Evolutionary conservation across 2,888 invertebrate genomes (phyloP), one percentile per base, ranked within the genome.

Genomic region (Congeria kusceri): DNA sequence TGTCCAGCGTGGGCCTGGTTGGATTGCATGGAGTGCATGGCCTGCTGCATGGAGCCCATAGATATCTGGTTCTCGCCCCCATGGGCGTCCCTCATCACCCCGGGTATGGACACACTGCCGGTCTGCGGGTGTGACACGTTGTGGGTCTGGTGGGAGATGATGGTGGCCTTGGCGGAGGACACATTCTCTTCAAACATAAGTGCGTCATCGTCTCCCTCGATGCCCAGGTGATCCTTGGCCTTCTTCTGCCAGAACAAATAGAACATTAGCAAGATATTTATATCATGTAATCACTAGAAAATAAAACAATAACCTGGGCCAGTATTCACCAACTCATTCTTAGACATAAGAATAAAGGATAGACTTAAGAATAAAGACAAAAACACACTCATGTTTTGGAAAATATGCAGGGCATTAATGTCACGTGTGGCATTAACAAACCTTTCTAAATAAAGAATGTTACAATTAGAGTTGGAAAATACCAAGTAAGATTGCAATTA

Each of bases 131-230:
- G 98, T 70, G 96, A 97, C 88, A 93, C 89, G 23, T 97, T 95
- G 28, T 95, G 96, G 1, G 96, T 96, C 94, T 98, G 98, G 71
- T 92, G 93, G 70, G 92, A 91, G 20, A 93, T 93, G 59, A 93
- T 92, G 5, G 92, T 92, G 0, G 92, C 92, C 79, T 93, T 93
- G 84, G 20, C 96, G 11, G 99, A 99, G 29, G 98, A 96, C 3
- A 99, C 98, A 86, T 97, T 98, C 94, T 99, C 99, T 94, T 99
- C 99, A 69, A 98, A 96, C 97, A 99, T 98, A 58, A 98, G 98
- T 9, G 98, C 98, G 15, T 99, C 99, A 94, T 99, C 99, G 92
- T 99, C 99, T 0, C 99, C 99, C 94, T 99, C 99, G 87, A 99
- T 98, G 18, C 99, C 99, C 91, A 98, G 96, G 94, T 99, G 98